phyloP scores from a whole-genome alignment of 1,140 invertebrate species.

The Acromyrmex charruanus region DNA sequence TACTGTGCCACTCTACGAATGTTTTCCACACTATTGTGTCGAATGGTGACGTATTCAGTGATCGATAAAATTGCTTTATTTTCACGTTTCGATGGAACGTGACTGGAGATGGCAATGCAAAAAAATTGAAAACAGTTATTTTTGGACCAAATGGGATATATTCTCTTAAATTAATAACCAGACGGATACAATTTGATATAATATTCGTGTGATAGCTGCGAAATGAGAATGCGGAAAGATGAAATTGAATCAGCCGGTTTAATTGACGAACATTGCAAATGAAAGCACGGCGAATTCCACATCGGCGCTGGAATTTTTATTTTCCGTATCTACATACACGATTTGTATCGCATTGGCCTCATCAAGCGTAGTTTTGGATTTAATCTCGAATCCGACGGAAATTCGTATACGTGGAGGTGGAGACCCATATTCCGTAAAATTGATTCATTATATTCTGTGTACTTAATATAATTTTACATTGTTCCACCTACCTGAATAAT shows the following conservation, averaged over 20 bases:
- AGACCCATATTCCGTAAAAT: slow-evolving; percentile 25
- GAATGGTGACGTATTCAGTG: neutral
- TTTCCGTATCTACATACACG: slow-evolving; percentile 48
- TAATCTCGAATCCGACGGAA: slow-evolving; percentile 22
- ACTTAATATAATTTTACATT: slow-evolving; percentile 35
- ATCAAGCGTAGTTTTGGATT: slow-evolving; percentile 53
- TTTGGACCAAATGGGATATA: slow-evolving; percentile 1
- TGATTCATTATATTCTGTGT: slow-evolving; percentile 30
- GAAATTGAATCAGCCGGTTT: slow-evolving; percentile 49
- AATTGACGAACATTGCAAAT: slow-evolving; percentile 60
- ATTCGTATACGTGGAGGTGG: neutral
- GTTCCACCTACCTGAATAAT: neutral
- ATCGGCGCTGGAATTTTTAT: slow-evolving; percentile 49
- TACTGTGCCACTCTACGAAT: neutral
- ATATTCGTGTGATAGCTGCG: slow-evolving; percentile 21
- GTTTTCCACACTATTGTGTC: neutral
- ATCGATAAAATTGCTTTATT: slow-evolving; percentile 42
- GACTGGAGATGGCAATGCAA: neutral
- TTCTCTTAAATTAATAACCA: slow-evolving; percentile 29
- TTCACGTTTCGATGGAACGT: slow-evolving; percentile 10
- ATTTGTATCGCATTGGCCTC: slow-evolving; percentile 44
- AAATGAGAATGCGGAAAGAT: slow-evolving; percentile 51
- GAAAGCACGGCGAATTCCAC: slow-evolving; percentile 47
- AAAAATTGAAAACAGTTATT: slow-evolving; percentile 22
- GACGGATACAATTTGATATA: slow-evolving; percentile 18